phyloP scores from a whole-genome alignment of 2,888 invertebrate species.

The Zaprionus lineosus region DNA sequence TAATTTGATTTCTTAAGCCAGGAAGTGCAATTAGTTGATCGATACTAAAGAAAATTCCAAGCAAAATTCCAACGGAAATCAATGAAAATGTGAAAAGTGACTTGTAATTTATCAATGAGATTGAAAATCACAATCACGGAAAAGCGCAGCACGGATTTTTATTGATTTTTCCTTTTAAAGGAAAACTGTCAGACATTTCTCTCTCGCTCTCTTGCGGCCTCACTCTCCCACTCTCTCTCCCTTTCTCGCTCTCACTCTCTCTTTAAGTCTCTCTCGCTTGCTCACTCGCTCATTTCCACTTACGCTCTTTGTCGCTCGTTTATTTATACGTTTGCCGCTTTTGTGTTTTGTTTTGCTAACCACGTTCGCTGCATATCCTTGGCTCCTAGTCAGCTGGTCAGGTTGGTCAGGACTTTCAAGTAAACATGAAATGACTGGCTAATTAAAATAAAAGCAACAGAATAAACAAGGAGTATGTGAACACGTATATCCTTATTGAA shows the following conservation, averaged over 20 bases:
- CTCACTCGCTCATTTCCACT: conserved; percentile 10
- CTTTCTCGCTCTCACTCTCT: conserved; percentile 3
- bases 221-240: conserved; percentile 14
- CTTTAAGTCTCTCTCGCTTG: not conserved
- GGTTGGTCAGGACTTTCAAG: conserved; percentile 25
- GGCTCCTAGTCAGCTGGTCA: conserved; percentile 23
- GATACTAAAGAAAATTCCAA: not conserved
- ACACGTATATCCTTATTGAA: too few species aligned
- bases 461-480: too few species aligned
- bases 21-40: too few species aligned
- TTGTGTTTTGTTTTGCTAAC: conserved; percentile 62
- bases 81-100: too few species aligned
- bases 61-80: not conserved
- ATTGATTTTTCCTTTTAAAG: conserved; percentile 68
- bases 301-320: not conserved
- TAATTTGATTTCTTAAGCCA: not conserved
- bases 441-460: too few species aligned
- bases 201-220: conserved; percentile 23
- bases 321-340: conserved; percentile 8
- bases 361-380: conserved; percentile 34
- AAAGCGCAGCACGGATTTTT: conserved; percentile 39
- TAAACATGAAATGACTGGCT: too few species aligned
- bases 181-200: conserved; percentile 41
- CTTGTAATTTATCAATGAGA: not conserved
- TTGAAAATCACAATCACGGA: conserved; percentile 7